These are phyloP conservation scores for Macroteleia sp. DNA, from an alignment of 2,888 invertebrate species.

Conservation along the genomic window DNA sequence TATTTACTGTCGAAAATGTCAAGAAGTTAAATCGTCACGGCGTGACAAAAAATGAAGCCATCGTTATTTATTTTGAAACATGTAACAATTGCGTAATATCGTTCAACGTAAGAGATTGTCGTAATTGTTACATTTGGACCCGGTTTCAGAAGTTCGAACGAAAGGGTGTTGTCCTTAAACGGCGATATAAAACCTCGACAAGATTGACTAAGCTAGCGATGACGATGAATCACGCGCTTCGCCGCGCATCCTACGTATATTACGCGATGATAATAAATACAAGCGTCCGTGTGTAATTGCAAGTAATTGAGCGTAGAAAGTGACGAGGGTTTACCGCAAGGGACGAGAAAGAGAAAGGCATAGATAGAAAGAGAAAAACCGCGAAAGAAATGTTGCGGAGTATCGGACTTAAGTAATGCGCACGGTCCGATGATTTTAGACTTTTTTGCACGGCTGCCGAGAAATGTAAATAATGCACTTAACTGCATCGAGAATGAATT, in stretches of 20 bases:
- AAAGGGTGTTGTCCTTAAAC: slow-evolving; percentile 56
- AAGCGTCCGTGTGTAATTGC: slow-evolving; percentile 61
- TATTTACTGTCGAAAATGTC: no score
- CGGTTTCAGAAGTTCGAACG: slow-evolving; percentile 5
- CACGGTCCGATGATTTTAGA: slow-evolving; percentile 31
- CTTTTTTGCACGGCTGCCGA: slow-evolving; percentile 21
- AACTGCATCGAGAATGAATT: not conserved
- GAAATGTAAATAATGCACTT: slow-evolving; percentile 30
- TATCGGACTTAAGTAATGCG: slow-evolving; percentile 20
- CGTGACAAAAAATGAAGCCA: slow-evolving; percentile 56
- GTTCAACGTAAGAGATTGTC: slow-evolving; percentile 42
- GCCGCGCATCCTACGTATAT: slow-evolving; percentile 53
- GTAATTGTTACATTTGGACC: slow-evolving; percentile 30
- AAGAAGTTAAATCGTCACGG: slow-evolving; percentile 43
- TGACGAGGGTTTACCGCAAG: slow-evolving; percentile 40
- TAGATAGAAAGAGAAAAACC: slow-evolving; percentile 16
- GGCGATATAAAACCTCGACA: slow-evolving; percentile 19
- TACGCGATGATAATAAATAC: slow-evolving; percentile 60
- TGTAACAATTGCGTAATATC: slow-evolving; percentile 33
- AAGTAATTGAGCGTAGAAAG: slow-evolving; percentile 64
- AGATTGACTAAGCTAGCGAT: slow-evolving; percentile 42
- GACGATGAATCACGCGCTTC: slow-evolving; percentile 60
- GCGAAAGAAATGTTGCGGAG: slow-evolving; percentile 33
- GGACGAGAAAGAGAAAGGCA: slow-evolving; percentile 12
- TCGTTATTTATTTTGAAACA: slow-evolving; percentile 46